Conservation (phyloP, 2,797 vertebrate genomes). For the Channallabes apus region DNA sequence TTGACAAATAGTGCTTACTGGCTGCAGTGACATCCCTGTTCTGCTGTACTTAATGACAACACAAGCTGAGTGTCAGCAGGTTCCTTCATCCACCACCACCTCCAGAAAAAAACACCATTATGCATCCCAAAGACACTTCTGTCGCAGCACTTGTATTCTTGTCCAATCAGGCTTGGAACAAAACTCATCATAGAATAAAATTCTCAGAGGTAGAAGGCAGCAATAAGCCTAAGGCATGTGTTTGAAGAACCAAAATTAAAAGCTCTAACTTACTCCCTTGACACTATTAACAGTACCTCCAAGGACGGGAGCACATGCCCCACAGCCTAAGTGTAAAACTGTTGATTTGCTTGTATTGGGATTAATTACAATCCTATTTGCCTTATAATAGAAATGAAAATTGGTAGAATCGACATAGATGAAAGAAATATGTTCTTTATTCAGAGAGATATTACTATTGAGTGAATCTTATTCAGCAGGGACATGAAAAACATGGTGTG, state of each 20-base stretch:
- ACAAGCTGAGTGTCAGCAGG: slow-evolving; percentile 10
- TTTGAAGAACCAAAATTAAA: slow-evolving; percentile 50
- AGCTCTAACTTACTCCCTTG: slow-evolving; percentile 30
- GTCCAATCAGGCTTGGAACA: slow-evolving; percentile 42
- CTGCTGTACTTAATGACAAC: slow-evolving; percentile 16
- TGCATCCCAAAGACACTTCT: slow-evolving; percentile 27
- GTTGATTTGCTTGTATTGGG: neutral
- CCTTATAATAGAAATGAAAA: neutral
- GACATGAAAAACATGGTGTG: too few relatives aligned
- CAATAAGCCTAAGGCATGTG: slow-evolving; percentile 47
- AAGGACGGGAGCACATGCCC: slow-evolving; percentile 5
- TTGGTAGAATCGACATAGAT: neutral
- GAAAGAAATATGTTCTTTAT: neutral
- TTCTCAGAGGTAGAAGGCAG: slow-evolving; percentile 36
- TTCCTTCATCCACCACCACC: neutral
- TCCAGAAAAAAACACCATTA: slow-evolving; percentile 3
- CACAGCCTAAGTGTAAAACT: neutral
- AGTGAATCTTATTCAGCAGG: neutral
- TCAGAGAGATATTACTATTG: neutral
- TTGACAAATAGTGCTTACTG: slow-evolving; percentile 26
- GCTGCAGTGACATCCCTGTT: slow-evolving; percentile 10
- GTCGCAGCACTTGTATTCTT: slow-evolving; percentile 32
- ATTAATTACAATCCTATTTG: neutral
- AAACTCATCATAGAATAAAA: slow-evolving; percentile 50
- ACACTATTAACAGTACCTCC: slow-evolving; percentile 29